phyloP scores from a whole-genome alignment of 2,888 invertebrate genomes.

The Acholoe squamosa region DNA sequence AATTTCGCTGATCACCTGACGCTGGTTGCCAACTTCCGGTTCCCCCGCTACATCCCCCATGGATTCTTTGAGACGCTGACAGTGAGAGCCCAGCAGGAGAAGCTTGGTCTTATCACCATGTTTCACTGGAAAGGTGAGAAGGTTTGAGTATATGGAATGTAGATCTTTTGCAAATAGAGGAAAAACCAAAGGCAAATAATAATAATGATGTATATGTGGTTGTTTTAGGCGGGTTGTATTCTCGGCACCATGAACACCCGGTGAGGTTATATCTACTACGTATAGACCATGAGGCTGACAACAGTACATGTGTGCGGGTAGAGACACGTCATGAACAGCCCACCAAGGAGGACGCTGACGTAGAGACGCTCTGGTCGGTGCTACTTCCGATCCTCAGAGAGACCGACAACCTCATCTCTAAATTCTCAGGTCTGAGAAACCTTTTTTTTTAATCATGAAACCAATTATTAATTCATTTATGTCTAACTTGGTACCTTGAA shows the following conservation, averaged over 20 bases:
- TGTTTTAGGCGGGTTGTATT: slow-evolving; percentile 75
- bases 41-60: slow-evolving; percentile 79
- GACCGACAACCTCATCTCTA: slow-evolving; percentile 77
- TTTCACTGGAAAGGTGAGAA: slow-evolving; percentile 76
- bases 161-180: no score
- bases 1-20: slow-evolving; percentile 69
- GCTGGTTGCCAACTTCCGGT: slow-evolving; percentile 70
- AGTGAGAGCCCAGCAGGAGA: slow-evolving; percentile 73
- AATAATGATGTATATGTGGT: no score
- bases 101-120: slow-evolving; percentile 73
- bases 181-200: no score
- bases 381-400: slow-evolving; percentile 78
- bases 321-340: slow-evolving; percentile 66
- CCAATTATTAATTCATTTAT: neutral
- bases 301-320: slow-evolving; percentile 69
- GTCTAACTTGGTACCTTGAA: no score
- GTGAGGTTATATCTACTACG: slow-evolving; percentile 65
- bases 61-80: slow-evolving; percentile 79
- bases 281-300: slow-evolving; percentile 66
- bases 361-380: slow-evolving; percentile 77
- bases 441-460: neutral
- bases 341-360: slow-evolving; percentile 12
- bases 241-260: slow-evolving; percentile 72
- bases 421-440: slow-evolving; percentile 74
- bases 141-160: no score